A percentile compares a stretch with the other conserved stretches of the same genome.
Evolutionary conservation across 2,113 vertebrate species (phyloP).

Genomic region (Neogale vison): DNA sequence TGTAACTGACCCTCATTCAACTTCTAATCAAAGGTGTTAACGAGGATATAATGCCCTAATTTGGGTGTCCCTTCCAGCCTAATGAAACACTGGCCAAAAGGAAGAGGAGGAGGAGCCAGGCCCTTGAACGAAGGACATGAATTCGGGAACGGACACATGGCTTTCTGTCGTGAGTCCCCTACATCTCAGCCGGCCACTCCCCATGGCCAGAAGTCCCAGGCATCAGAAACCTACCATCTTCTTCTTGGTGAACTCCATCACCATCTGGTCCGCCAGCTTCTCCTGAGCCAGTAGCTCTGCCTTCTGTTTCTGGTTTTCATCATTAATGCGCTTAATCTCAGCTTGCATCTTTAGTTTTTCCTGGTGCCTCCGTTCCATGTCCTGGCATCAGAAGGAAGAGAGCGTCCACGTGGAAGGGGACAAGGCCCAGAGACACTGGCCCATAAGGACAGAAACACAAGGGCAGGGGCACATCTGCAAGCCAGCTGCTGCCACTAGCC

Average conservation of each 20-base stretch:
- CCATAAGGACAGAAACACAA: rapidly evolving
- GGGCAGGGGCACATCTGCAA: background rate
- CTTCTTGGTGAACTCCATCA: conserved; percentile 87
- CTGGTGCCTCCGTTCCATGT: conserved; percentile 83
- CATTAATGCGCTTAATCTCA: conserved; percentile 88
- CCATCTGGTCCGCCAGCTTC: conserved; percentile 83
- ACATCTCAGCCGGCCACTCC: background rate
- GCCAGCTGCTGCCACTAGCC: background rate
- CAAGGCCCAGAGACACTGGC: background rate
- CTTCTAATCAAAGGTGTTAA: conserved; percentile 18
- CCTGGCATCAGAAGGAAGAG: conserved; percentile 77
- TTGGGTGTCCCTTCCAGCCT: background rate
- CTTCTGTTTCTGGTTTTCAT: conserved; percentile 84
- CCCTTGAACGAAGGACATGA: background rate
- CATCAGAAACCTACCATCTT: conserved; percentile 85
- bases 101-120: background rate
- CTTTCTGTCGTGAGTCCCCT: background rate
- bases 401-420: background rate
- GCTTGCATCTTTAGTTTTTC: conserved; percentile 86
- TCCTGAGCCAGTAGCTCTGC: conserved; percentile 87
- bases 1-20: background rate
- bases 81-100: background rate
- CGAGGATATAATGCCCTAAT: background rate
- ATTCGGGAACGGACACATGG: background rate
- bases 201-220: background rate